These are phyloP conservation scores for Bombylius discolor DNA, from an alignment of 2,888 invertebrate genomes.

Conservation along the genomic window DNA sequence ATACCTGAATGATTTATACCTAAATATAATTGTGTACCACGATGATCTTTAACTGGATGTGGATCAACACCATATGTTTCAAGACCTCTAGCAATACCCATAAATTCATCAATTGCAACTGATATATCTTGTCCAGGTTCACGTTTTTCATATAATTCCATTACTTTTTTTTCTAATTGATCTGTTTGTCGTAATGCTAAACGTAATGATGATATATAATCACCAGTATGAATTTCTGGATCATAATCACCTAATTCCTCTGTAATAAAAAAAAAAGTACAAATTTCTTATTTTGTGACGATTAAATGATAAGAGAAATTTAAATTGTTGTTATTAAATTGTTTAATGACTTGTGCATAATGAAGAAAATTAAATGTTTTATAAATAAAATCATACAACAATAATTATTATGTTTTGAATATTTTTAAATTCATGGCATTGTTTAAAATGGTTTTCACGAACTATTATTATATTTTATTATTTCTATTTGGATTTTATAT, in stretches of 20 bases:
- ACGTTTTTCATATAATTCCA: slow-evolving; percentile 79
- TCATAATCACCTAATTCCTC: slow-evolving; percentile 93
- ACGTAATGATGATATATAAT: slow-evolving; percentile 85
- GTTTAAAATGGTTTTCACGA: no score
- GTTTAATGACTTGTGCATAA: no score
- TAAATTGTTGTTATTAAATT: no score
- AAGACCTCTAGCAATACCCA: slow-evolving; percentile 78
- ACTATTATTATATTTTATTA: no score
- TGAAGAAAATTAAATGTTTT: no score
- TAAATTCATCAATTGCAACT: slow-evolving; percentile 79
- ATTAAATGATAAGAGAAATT: no score
- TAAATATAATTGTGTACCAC: slow-evolving; percentile 80
- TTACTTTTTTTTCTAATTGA: slow-evolving; percentile 82
- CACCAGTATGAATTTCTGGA: slow-evolving; percentile 71
- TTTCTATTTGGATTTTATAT: no score
- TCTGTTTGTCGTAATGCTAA: slow-evolving; percentile 85
- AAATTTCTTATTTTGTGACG: neutral
- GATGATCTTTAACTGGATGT: slow-evolving; percentile 94
- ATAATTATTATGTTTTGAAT: no score
- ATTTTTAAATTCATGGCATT: no score
- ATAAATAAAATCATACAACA: no score
- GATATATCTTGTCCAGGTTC: slow-evolving; percentile 76
- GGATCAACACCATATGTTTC: slow-evolving; percentile 98
- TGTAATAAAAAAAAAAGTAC: slow-evolving; percentile 34
- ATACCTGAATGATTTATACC: slow-evolving; percentile 94